A percentile compares a stretch with the other conserved stretches of the same genome.
These are phyloP conservation scores for Atta texana DNA, from an alignment of 1,140 invertebrate species.

Conservation along the genomic window DNA sequence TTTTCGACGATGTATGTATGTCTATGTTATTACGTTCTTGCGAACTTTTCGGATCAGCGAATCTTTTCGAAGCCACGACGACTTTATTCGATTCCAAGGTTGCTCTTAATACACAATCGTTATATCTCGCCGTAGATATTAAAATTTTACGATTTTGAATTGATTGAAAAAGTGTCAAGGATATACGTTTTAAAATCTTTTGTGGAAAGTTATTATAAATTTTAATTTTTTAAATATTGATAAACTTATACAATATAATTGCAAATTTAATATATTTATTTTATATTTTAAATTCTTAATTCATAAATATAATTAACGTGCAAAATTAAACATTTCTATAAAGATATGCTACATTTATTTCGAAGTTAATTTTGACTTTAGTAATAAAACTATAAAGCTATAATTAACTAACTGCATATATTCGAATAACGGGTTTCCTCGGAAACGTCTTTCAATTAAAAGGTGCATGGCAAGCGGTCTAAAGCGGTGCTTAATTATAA, in stretches of 20 bases:
- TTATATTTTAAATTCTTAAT: background rate
- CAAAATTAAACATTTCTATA: conserved; percentile 18
- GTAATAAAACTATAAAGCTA: conserved; percentile 35
- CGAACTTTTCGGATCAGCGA: conserved; percentile 52
- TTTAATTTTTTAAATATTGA: conserved; percentile 5
- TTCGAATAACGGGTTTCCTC: conserved; percentile 32
- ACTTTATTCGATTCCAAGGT: conserved; percentile 23
- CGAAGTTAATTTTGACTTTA: conserved; percentile 45
- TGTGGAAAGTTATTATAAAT: background rate
- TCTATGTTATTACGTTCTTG: conserved; percentile 51
- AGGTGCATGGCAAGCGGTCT: conserved; percentile 64
- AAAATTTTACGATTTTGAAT: background rate
- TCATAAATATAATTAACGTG: background rate
- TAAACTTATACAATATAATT: background rate
- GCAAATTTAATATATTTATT: background rate
- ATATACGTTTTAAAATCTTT: background rate
- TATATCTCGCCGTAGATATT: background rate
- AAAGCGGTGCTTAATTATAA: conserved; percentile 74
- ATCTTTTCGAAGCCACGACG: conserved; percentile 40
- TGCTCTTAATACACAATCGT: background rate
- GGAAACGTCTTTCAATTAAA: conserved; percentile 61
- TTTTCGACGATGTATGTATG: conserved; percentile 43
- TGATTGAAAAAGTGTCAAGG: background rate
- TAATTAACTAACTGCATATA: conserved; percentile 50
- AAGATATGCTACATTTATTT: conserved; percentile 20